A percentile compares a stretch with the other conserved stretches of the same genome.
Conservation (phyloP, 2,888 invertebrate genomes). For the Charanyca ferruginea region DNA sequence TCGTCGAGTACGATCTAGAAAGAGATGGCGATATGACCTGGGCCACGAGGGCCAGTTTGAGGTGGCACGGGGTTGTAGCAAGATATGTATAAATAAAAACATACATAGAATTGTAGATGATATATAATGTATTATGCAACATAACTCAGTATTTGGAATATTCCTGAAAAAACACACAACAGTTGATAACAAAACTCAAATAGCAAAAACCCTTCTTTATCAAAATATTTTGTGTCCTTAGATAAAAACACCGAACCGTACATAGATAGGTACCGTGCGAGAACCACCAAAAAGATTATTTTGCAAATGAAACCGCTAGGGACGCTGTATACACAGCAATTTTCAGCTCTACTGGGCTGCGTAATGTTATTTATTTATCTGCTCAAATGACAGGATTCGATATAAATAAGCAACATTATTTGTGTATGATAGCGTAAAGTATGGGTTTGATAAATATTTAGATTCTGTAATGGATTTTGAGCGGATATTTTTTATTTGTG, state of each 20-base stretch:
- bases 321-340: constrained; percentile 75
- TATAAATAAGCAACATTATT: constrained; percentile 78
- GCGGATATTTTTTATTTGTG: constrained; percentile 6
- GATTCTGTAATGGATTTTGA: constrained; percentile 36
- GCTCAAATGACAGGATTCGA: constrained; percentile 82
- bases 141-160: background rate
- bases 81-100: no score
- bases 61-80: no score
- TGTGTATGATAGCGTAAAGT: constrained; percentile 45
- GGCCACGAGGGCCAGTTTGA: no score
- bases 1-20: no score
- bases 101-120: no score
- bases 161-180: background rate
- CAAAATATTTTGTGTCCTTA: constrained; percentile 18
- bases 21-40: no score
- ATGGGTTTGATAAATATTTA: constrained; percentile 54
- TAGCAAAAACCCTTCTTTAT: constrained; percentile 5
- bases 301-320: constrained; percentile 65
- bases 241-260: constrained; percentile 2
- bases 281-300: constrained; percentile 61
- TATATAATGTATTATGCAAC: no score
- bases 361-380: constrained; percentile 87
- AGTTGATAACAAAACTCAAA: background rate
- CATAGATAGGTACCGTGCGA: background rate
- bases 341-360: constrained; percentile 81